These are phyloP conservation scores for Trematocara nigrifrons DNA, from an alignment of 2,113 vertebrate species.

Conservation along the genomic window DNA sequence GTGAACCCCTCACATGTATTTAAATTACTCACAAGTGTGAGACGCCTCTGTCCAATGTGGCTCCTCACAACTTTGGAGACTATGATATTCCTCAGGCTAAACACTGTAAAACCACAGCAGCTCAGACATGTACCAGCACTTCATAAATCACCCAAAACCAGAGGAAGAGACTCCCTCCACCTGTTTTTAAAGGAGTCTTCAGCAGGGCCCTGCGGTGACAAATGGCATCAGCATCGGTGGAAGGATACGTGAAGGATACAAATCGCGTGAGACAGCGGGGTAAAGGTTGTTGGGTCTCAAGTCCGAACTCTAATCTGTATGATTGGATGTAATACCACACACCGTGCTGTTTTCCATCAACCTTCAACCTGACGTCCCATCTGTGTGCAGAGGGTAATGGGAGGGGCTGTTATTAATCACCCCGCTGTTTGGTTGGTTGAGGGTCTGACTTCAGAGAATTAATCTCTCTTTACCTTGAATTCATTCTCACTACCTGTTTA, in stretches of 20 bases:
- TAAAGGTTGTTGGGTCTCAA: constrained; percentile 36
- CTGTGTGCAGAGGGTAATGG: constrained; percentile 67
- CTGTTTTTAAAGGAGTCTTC: constrained; percentile 39
- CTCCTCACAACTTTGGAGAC: constrained; percentile 7
- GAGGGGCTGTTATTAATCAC: constrained; percentile 66
- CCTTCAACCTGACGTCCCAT: constrained; percentile 69
- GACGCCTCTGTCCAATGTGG: neutral
- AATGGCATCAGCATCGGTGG: constrained; percentile 33
- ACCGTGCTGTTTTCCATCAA: constrained; percentile 61
- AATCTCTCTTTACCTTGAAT: constrained; percentile 42
- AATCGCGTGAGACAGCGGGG: constrained; percentile 7
- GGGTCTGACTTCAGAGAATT: constrained; percentile 13
- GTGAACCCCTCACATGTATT: neutral
- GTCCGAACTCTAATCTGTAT: constrained; percentile 56
- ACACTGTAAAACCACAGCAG: neutral
- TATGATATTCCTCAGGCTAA: constrained; percentile 13
- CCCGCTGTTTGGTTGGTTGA: constrained; percentile 16
- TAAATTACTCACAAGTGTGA: neutral
- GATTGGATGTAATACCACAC: constrained; percentile 51
- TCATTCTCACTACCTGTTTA: neutral
- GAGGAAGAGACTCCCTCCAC: neutral
- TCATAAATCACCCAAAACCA: constrained; percentile 52
- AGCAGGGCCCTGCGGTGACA: constrained; percentile 31
- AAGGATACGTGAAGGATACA: constrained; percentile 68
- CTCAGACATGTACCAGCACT: neutral